Conservation (phyloP, 1,140 invertebrate species). For the Ruditapes philippinarum region DNA sequence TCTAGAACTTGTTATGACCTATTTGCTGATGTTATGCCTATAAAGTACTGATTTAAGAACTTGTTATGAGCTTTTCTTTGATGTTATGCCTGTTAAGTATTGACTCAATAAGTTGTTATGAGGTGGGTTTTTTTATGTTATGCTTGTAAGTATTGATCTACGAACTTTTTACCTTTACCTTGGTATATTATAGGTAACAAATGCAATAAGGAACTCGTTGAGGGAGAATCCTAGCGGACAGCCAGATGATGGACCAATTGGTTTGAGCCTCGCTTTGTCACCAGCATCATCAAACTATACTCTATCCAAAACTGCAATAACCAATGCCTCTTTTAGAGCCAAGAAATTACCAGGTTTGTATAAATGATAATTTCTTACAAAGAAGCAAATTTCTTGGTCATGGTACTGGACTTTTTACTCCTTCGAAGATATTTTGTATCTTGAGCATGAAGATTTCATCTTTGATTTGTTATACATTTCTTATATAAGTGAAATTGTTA, state of each 20-base stretch:
- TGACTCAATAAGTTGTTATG: no score
- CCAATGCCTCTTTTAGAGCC: slow-evolving; percentile 98
- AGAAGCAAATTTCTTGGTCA: no score
- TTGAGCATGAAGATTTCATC: no score
- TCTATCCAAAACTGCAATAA: slow-evolving; percentile 93
- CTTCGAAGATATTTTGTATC: no score
- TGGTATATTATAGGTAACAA: slow-evolving; percentile 89
- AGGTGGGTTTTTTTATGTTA: no score
- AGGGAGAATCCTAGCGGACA: slow-evolving; percentile 90
- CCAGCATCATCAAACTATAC: slow-evolving; percentile 91
- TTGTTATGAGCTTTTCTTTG: slow-evolving; percentile 94
- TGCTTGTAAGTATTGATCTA: no score
- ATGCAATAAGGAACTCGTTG: slow-evolving; percentile 95
- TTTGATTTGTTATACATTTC: no score
- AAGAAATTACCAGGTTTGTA: slow-evolving; percentile 94
- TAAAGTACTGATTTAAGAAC: slow-evolving; percentile 94
- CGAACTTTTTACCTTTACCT: no score
- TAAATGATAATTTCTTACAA: no score
- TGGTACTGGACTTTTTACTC: no score
- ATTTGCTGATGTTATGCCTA: no score
- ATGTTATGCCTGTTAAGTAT: slow-evolving; percentile 92
- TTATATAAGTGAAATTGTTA: no score
- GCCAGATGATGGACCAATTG: slow-evolving; percentile 92
- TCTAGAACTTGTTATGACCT: slow-evolving; percentile 93
- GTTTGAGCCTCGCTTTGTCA: slow-evolving; percentile 93